Conservation (phyloP, 2,888 invertebrate species). For the Cheilosia soror region DNA sequence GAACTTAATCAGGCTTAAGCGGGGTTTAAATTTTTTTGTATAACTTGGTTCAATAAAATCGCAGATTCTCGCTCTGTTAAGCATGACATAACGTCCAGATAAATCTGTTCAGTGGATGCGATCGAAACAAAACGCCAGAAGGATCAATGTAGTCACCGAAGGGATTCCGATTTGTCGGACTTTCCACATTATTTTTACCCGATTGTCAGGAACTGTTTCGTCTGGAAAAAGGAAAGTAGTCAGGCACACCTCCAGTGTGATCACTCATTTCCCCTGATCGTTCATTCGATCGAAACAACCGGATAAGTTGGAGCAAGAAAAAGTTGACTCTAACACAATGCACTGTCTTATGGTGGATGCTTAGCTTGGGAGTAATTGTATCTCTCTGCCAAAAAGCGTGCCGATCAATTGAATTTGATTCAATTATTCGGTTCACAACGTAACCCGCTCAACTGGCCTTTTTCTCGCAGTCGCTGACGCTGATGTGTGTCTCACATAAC, state of each 20-base stretch:
- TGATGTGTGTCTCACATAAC: too few relatives aligned
- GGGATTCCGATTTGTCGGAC: too few relatives aligned
- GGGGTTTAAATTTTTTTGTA: not conserved
- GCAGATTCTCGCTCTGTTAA: slow-evolving; percentile 1
- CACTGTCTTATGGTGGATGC: slow-evolving; percentile 3
- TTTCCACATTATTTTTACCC: too few relatives aligned
- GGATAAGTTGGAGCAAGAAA: slow-evolving; percentile 9
- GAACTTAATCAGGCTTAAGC: not conserved
- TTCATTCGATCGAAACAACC: not conserved
- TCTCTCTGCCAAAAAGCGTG: slow-evolving; percentile 22
- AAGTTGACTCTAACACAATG: slow-evolving; percentile 26
- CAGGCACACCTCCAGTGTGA: slow-evolving; percentile 10
- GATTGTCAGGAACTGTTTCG: not conserved
- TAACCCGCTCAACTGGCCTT: slow-evolving; percentile 45
- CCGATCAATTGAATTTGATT: slow-evolving; percentile 43
- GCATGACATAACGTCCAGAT: slow-evolving; percentile 20
- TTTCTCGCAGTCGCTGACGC: too few relatives aligned
- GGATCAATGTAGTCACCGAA: not conserved
- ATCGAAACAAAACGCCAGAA: slow-evolving; percentile 3
- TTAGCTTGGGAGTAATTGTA: slow-evolving; percentile 35
- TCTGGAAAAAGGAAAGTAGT: too few relatives aligned
- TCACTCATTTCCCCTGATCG: not conserved
- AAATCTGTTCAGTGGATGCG: slow-evolving; percentile 22
- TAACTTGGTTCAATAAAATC: too few relatives aligned
- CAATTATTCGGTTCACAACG: slow-evolving; percentile 8